Conservation (phyloP, 1,140 invertebrate species). For the Drosophila ironensis region DNA sequence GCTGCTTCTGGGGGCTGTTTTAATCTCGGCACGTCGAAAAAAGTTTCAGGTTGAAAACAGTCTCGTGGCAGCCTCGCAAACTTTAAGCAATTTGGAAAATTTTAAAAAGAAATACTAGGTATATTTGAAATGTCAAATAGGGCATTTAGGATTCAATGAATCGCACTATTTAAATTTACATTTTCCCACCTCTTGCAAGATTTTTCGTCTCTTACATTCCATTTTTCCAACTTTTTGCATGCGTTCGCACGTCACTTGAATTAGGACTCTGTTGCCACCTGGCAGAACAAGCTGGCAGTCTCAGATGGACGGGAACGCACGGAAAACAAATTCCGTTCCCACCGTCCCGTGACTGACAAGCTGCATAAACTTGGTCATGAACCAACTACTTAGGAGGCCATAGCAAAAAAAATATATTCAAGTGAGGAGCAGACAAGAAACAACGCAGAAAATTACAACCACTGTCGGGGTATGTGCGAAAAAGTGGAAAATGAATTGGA, state of each 20-base stretch:
- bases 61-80: too few relatives aligned
- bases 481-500: slow-evolving; percentile 43
- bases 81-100: too few relatives aligned
- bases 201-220: slow-evolving; percentile 15
- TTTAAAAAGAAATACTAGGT: too few relatives aligned
- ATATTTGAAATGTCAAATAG: too few relatives aligned
- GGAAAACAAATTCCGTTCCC: too few relatives aligned
- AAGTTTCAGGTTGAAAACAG: neutral
- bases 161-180: neutral
- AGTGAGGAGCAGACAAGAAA: too few relatives aligned
- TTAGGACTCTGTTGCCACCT: slow-evolving; percentile 68
- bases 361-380: slow-evolving; percentile 59
- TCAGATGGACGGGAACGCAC: neutral
- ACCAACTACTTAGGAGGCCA: slow-evolving; percentile 24
- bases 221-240: slow-evolving; percentile 34
- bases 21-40: slow-evolving; percentile 21
- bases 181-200: neutral
- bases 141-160: too few relatives aligned
- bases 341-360: slow-evolving; percentile 11
- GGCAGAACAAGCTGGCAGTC: slow-evolving; percentile 57
- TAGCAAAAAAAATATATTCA: too few relatives aligned
- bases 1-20: slow-evolving; percentile 3
- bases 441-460: neutral
- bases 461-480: slow-evolving; percentile 31
- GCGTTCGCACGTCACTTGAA: slow-evolving; percentile 47